Base-by-base conservation (phyloP, 2,888 invertebrate species). In the Ptychoptera contaminata region DNA sequence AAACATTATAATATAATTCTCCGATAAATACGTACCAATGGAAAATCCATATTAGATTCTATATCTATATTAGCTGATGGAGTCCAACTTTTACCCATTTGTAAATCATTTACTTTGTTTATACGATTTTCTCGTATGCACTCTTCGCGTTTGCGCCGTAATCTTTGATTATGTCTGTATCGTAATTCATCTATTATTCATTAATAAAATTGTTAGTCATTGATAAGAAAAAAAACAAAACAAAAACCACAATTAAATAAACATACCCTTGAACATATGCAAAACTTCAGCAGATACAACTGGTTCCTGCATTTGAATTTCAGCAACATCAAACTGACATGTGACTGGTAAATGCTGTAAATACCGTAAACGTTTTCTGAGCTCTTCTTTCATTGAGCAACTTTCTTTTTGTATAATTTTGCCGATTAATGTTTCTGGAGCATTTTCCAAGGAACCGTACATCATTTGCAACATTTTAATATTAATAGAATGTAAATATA, bases 401-500 rank as follows among this genome's bases (percentile, higher is more conserved):
- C 79, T 76, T 58, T 94, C 92, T 45, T 86, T 82, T 56, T 92
- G 90, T n/a, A 94, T 61, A 38, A 96, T 80, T 44, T 73, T 77
- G 1, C 86, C 92, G 2, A 69, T 72, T 43, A 96, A 73, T 2
- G 70, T 56, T 15, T 66, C 71, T 37, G 96, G 94, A 44, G 85
- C 82, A 44, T 76, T 70, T 46, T 84, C 82, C 47, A 94, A 67
- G 8, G 76, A 74, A 8, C 90, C 91, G 69, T 90, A 93, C 46
- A 86, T 81, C 46, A 79, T 76, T 56, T 86, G 83, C 54, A 97
- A 63, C 76, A 94, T 85, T 48, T 84, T 82, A 8, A 87, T 82
- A 62, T 96, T 96, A 55, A 96, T 65, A 11, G 87, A 82, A 64
- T 93, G 86, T 48, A 96, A 68, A 63, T 87, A 97, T 44, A 94